Percentiles rank a stretch among this genome's conserved stretches.
These are phyloP conservation scores for Hymenochirus boettgeri DNA, from an alignment of 2,113 vertebrate genomes.

Conservation along the genomic window DNA sequence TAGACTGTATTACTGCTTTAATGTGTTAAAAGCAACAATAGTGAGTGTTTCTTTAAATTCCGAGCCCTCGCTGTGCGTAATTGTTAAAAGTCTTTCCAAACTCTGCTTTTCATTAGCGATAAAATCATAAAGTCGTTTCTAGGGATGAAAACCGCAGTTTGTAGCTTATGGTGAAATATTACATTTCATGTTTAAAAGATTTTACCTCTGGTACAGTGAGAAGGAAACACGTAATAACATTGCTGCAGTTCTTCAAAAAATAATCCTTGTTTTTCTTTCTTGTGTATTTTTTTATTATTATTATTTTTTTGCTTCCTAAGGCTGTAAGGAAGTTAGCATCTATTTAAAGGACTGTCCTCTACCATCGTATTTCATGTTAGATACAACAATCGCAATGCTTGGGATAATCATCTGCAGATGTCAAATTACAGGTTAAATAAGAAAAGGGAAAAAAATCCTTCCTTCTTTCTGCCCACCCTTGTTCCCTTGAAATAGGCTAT, in stretches of 20 bases:
- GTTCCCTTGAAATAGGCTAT: constrained; percentile 74
- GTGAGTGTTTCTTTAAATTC: too few species aligned
- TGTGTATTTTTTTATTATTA: too few species aligned
- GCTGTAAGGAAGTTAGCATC: constrained; percentile 65
- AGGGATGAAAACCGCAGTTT: constrained; percentile 26
- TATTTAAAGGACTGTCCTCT: constrained; percentile 74
- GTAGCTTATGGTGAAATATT: constrained; percentile 27
- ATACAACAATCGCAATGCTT: constrained; percentile 83
- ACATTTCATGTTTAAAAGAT: constrained; percentile 38
- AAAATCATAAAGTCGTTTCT: constrained; percentile 29
- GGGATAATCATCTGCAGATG: constrained; percentile 94
- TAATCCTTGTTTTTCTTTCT: constrained; percentile 5
- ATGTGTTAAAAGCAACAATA: too few species aligned
- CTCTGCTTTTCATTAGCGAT: constrained; percentile 36
- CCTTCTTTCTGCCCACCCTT: constrained; percentile 84
- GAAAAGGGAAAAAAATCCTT: constrained; percentile 60
- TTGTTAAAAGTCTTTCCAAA: constrained; percentile 16
- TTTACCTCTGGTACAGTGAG: constrained; percentile 27
- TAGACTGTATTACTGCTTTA: too few species aligned
- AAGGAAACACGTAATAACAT: constrained; percentile 30
- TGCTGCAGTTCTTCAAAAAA: constrained; percentile 4
- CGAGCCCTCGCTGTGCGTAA: neutral
- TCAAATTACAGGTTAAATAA: constrained; percentile 77
- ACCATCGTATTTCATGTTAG: constrained; percentile 80
- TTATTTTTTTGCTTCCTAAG: constrained; percentile 56